Percentiles rank a stretch among this genome's conserved stretches.
These are phyloP conservation scores for Phaethornis superciliosus DNA, from an alignment of 2,113 vertebrate species.

Conservation along the genomic window DNA sequence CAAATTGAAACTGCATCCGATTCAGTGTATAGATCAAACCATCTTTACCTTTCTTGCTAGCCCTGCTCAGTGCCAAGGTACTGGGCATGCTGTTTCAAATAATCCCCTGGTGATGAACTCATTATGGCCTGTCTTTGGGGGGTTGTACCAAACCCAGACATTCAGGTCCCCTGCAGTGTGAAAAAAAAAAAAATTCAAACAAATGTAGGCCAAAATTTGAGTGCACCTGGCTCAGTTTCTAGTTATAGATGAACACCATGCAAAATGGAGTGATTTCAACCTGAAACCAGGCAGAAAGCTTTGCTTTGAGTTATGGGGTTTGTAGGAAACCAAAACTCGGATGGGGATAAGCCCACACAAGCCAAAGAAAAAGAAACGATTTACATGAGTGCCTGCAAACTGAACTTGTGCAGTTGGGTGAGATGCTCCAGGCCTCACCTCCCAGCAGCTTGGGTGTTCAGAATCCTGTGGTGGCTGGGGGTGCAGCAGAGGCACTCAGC, in stretches of 20 bases:
- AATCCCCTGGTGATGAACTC: neutral
- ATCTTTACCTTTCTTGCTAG: neutral
- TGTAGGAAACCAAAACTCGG: neutral
- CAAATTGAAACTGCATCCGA: neutral
- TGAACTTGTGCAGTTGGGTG: neutral
- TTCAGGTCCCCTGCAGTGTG: neutral
- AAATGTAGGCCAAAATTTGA: neutral
- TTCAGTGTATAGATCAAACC: neutral
- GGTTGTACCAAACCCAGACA: neutral
- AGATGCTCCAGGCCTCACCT: neutral
- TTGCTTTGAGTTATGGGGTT: neutral
- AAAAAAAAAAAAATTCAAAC: neutral
- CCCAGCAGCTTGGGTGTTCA: neutral
- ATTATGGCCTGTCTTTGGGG: neutral
- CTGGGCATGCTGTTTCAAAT: neutral
- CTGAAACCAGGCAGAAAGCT: neutral
- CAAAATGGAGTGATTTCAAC: neutral
- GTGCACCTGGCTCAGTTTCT: neutral
- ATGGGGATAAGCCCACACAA: neutral
- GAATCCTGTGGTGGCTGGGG: accelerated
- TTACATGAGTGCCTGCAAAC: neutral
- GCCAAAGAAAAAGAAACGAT: neutral
- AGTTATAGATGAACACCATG: neutral
- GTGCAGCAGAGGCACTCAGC: accelerated
- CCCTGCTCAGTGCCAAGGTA: neutral